phyloP scores from a whole-genome alignment of 1,140 invertebrate genomes.

The Arctopsyche grandis region DNA sequence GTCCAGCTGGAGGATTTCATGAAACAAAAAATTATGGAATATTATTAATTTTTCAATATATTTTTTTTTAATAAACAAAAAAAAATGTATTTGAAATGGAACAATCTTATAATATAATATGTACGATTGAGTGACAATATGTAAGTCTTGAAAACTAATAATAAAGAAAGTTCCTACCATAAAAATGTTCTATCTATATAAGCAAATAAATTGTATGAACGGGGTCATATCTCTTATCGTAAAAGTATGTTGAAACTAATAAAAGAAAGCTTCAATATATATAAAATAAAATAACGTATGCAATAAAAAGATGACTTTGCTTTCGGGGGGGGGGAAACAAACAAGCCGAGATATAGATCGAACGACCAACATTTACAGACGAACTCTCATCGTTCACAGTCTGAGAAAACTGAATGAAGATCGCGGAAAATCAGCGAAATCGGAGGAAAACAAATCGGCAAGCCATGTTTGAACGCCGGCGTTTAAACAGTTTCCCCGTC shows the following conservation, averaged over 20 bases:
- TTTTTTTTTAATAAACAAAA: not conserved
- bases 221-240: no score
- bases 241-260: no score
- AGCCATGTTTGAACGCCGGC: not conserved
- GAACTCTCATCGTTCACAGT: not conserved
- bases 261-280: not conserved
- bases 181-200: no score
- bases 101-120: not conserved
- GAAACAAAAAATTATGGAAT: slow-evolving; percentile 24
- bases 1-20: slow-evolving; percentile 51
- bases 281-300: slow-evolving; percentile 1
- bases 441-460: not conserved
- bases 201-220: no score
- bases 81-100: not conserved
- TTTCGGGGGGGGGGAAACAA: no score
- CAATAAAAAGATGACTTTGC: not conserved
- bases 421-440: not conserved
- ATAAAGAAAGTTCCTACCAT: no score
- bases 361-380: not conserved
- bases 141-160: no score
- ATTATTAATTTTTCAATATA: slow-evolving; percentile 11
- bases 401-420: not conserved
- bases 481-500: not conserved
- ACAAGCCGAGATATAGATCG: no score
- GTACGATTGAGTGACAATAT: no score